Conservation (phyloP, 2,888 invertebrate species). For the Rhingia rostrata region DNA sequence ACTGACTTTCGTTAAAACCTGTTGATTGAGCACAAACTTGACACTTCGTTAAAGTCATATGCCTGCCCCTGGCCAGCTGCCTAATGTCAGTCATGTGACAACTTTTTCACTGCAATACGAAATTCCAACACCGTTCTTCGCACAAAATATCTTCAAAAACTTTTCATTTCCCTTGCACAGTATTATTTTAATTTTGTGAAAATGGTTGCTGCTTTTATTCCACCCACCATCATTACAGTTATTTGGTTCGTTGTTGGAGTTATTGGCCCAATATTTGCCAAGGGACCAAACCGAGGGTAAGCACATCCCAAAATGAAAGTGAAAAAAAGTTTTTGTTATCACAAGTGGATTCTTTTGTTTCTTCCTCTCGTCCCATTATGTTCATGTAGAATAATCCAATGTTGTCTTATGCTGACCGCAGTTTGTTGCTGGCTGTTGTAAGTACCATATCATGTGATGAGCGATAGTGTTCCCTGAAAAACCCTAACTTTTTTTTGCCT, state of each 20-base stretch:
- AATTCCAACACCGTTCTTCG: constrained; percentile 32
- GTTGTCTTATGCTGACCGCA: constrained; percentile 81
- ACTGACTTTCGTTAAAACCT: constrained; percentile 24
- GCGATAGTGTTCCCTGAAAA: neutral
- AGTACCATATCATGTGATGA: constrained; percentile 75
- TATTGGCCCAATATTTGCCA: constrained; percentile 80
- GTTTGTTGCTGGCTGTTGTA: constrained; percentile 82
- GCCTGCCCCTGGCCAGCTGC: constrained; percentile 21
- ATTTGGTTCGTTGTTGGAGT: constrained; percentile 81
- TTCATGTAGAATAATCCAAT: constrained; percentile 79
- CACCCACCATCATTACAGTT: constrained; percentile 79
- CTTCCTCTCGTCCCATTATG: neutral
- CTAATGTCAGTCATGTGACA: constrained; percentile 71
- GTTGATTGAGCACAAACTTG: constrained; percentile 35
- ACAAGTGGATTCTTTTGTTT: constrained; percentile 15
- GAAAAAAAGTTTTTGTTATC: neutral
- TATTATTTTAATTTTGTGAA: constrained; percentile 70
- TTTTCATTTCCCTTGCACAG: constrained; percentile 36
- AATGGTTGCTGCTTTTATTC: constrained; percentile 80
- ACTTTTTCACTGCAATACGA: constrained; percentile 53
- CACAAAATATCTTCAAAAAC: constrained; percentile 26
- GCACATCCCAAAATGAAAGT: constrained; percentile 32
- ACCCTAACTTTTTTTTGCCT: constrained; percentile 11
- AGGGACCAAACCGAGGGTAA: constrained; percentile 81
- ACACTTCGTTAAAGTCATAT: constrained; percentile 59